Conservation (phyloP, 1,140 invertebrate genomes). For the Drosophila cardini region DNA sequence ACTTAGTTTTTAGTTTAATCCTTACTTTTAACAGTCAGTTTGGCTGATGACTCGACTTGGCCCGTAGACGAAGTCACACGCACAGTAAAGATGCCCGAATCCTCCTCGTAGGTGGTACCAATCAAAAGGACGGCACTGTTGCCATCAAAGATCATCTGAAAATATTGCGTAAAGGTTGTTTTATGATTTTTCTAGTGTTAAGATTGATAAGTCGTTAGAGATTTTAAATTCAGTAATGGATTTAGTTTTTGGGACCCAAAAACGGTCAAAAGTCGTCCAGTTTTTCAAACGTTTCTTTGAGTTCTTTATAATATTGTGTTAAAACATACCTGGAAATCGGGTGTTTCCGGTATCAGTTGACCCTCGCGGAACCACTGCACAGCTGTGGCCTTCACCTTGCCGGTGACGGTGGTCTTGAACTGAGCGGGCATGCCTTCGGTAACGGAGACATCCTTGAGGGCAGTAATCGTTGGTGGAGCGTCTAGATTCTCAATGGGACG, state of each 20-base stretch:
- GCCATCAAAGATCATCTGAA: conserved; percentile 96
- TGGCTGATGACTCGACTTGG: conserved; percentile 95
- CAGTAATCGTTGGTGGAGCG: conserved; percentile 90
- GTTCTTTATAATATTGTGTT: not conserved
- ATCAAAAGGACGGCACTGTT: conserved; percentile 95
- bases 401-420: conserved; percentile 93
- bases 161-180: conserved; percentile 39
- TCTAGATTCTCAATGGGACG: conserved; percentile 92
- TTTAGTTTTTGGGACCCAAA: too few relatives aligned
- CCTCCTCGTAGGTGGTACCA: conserved; percentile 96
- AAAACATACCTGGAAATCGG: conserved; percentile 93
- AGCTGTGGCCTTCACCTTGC: conserved; percentile 91
- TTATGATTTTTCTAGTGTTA: not conserved
- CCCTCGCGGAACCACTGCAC: conserved; percentile 95
- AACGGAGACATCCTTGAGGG: conserved; percentile 93
- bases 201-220: not conserved
- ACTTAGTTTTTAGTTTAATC: conserved; percentile 88
- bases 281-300: too few relatives aligned
- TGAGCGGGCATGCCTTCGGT: conserved; percentile 94
- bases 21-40: conserved; percentile 99
- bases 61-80: conserved; percentile 95
- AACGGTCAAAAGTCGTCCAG: too few relatives aligned
- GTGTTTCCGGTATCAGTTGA: conserved; percentile 93
- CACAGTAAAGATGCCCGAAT: conserved; percentile 96
- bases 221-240: too few relatives aligned